Conservation (phyloP, 1,140 invertebrate genomes). For the Solenopsis fugax region DNA sequence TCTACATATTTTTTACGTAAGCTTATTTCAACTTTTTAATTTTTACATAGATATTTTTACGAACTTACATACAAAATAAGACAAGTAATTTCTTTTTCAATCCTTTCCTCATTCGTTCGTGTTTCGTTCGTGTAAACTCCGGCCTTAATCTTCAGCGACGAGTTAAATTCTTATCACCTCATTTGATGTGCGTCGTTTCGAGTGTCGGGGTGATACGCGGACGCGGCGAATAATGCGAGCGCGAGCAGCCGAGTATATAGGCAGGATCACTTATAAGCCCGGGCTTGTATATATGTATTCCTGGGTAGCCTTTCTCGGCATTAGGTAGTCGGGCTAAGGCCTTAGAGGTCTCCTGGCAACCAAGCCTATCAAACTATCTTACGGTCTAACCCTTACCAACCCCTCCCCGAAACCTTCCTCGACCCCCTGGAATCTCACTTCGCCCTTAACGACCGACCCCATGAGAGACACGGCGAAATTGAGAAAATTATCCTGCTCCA, state of each 20-base stretch:
- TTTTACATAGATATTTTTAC: background rate
- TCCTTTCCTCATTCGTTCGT: background rate
- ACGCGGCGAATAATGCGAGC: slow-evolving; percentile 54
- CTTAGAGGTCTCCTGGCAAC: slow-evolving; percentile 85
- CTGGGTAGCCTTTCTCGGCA: slow-evolving; percentile 80
- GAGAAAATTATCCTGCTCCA: slow-evolving; percentile 86
- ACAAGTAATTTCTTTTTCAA: background rate
- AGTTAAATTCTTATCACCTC: slow-evolving; percentile 50
- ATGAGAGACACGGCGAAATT: slow-evolving; percentile 85
- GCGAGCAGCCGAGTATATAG: slow-evolving; percentile 65
- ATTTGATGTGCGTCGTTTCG: slow-evolving; percentile 7
- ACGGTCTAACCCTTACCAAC: slow-evolving; percentile 82
- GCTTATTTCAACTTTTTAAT: too few species aligned
- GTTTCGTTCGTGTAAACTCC: background rate
- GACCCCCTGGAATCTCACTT: slow-evolving; percentile 84
- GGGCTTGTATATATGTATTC: slow-evolving; percentile 71
- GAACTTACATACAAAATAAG: background rate
- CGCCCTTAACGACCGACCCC: slow-evolving; percentile 85
- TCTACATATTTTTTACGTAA: background rate
- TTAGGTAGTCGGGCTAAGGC: slow-evolving; percentile 79
- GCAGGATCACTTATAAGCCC: slow-evolving; percentile 75
- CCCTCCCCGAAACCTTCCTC: slow-evolving; percentile 67
- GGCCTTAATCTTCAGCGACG: background rate
- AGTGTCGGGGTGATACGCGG: slow-evolving; percentile 22
- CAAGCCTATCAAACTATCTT: slow-evolving; percentile 87